phyloP scores from a whole-genome alignment of 1,140 invertebrate species.

The Anoplolepis gracilipes region DNA sequence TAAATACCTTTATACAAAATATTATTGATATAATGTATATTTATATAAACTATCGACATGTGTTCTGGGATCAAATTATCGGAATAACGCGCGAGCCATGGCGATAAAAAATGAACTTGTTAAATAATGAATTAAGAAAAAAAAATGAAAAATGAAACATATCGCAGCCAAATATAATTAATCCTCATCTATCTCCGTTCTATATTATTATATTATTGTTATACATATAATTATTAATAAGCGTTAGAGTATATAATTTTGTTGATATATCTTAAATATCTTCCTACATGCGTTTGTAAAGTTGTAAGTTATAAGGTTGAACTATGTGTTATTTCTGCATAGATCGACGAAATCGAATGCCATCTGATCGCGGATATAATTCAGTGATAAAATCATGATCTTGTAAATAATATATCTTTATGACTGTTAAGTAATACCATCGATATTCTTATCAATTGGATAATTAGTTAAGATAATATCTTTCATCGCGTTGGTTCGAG shows the following conservation, averaged over 20 bases:
- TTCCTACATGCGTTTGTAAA: conserved; percentile 53
- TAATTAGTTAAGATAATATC: conserved; percentile 13
- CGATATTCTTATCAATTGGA: neutral
- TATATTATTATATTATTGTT: conserved; percentile 49
- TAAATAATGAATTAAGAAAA: conserved; percentile 65
- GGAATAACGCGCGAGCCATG: conserved; percentile 73
- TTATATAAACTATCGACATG: conserved; percentile 73
- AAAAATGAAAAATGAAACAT: conserved; percentile 52
- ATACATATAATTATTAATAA: conserved; percentile 51
- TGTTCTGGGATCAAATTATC: conserved; percentile 83
- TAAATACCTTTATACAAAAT: conserved; percentile 71
- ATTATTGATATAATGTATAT: conserved; percentile 66
- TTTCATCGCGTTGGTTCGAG: neutral
- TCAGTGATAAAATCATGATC: conserved; percentile 7
- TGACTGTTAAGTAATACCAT: conserved; percentile 35
- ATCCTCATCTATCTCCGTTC: conserved; percentile 24
- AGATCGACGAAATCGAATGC: conserved; percentile 27
- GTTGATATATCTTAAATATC: conserved; percentile 34
- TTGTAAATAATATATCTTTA: conserved; percentile 51
- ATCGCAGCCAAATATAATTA: conserved; percentile 54
- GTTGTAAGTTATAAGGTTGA: conserved; percentile 41
- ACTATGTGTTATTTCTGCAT: conserved; percentile 28
- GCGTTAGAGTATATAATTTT: conserved; percentile 49
- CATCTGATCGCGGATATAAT: neutral
- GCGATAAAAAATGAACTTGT: conserved; percentile 62